These are phyloP conservation scores for Trichonephila clavata DNA, from an alignment of 1,140 invertebrate genomes.

Conservation along the genomic window DNA sequence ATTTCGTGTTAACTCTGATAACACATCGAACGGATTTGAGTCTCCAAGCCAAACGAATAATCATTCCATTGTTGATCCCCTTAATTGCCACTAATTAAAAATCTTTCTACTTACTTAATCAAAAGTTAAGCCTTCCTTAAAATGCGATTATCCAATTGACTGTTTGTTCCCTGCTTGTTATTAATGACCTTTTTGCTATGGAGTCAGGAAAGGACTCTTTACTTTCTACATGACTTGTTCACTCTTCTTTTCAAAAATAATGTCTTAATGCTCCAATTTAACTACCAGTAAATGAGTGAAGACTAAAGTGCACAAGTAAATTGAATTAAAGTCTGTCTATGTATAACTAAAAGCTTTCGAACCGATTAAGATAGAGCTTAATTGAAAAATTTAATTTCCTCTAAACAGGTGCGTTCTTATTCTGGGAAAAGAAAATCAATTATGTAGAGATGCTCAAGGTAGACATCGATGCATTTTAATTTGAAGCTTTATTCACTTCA, in stretches of 20 bases:
- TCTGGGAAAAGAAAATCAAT: background rate
- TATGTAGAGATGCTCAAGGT: background rate
- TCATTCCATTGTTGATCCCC: background rate
- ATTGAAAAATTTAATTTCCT: constrained; percentile 35
- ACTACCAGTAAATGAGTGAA: background rate
- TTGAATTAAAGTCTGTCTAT: constrained; percentile 22
- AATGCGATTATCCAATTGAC: constrained; percentile 19
- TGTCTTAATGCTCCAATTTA: constrained; percentile 1
- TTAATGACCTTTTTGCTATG: background rate
- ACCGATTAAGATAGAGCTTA: background rate
- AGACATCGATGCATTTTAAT: background rate
- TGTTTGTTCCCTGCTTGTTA: background rate
- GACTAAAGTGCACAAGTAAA: constrained; percentile 15
- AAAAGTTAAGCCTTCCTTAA: constrained; percentile 10
- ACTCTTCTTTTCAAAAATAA: background rate
- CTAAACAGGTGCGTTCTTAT: no score
- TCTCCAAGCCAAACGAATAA: background rate
- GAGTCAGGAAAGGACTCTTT: background rate
- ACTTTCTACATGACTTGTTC: background rate
- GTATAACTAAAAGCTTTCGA: constrained; percentile 8
- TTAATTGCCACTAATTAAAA: background rate
- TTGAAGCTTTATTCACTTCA: background rate
- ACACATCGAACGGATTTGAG: background rate
- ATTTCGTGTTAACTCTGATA: background rate
- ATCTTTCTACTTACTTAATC: background rate